Evolutionary conservation across 2,797 vertebrate species (phyloP).

Genomic region (Fistularia commersonii): DNA sequence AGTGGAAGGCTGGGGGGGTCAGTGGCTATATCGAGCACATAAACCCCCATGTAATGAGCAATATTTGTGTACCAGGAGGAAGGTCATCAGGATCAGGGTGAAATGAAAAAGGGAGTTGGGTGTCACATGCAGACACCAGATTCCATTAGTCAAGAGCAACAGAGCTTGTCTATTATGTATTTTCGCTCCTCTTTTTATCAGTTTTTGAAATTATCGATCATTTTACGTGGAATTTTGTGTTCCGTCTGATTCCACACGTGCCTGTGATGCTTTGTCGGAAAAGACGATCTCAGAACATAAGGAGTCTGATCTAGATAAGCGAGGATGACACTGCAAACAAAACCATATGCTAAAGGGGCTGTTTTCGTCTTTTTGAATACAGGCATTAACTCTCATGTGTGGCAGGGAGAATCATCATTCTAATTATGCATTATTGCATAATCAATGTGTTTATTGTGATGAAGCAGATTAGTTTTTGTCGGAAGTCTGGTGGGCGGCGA

Average conservation of each 20-base stretch:
- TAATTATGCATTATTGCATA: slow-evolving; percentile 49
- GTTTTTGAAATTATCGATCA: slow-evolving; percentile 3
- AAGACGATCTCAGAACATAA: too few relatives aligned
- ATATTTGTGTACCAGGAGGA: slow-evolving; percentile 72
- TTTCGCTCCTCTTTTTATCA: slow-evolving; percentile 1
- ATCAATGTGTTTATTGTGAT: slow-evolving; percentile 42
- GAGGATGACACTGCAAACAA: slow-evolving; percentile 25
- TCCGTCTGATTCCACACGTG: slow-evolving; percentile 2
- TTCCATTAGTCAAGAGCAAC: slow-evolving; percentile 32
- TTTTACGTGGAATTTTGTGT: slow-evolving; percentile 5
- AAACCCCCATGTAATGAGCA: slow-evolving; percentile 74
- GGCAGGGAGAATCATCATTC: slow-evolving; percentile 30
- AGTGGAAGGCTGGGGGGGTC: slow-evolving; percentile 58
- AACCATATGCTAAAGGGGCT: not conserved
- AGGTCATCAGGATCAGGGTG: slow-evolving; percentile 55
- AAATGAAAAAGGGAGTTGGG: slow-evolving; percentile 47
- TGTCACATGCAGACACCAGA: slow-evolving; percentile 32
- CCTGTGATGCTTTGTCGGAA: too few relatives aligned
- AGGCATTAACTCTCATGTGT: slow-evolving; percentile 26
- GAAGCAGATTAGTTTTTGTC: slow-evolving; percentile 25
- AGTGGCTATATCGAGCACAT: slow-evolving; percentile 71
- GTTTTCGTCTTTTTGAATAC: slow-evolving; percentile 31
- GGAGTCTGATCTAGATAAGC: too few relatives aligned
- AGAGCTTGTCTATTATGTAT: slow-evolving; percentile 9
- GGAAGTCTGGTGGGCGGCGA: not conserved